Evolutionary conservation across 2,888 invertebrate genomes (phyloP), one percentile per base, ranked within the genome.

Genomic region (Thymelicus acteon): DNA sequence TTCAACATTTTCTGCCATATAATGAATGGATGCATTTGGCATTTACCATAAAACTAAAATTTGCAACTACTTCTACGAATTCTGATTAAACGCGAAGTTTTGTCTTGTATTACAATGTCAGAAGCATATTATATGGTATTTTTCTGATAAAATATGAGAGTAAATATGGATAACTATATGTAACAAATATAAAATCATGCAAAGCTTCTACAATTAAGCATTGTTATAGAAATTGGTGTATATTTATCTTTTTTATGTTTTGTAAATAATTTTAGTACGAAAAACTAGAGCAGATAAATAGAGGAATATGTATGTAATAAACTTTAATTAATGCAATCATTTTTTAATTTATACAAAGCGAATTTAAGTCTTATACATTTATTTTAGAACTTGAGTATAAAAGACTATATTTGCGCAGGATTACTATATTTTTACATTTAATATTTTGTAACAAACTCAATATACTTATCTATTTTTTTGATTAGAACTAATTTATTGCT

Each of bases 241-340:
- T 3, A 52, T 12, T 12, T 60, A 60, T 5, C 6, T 7, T 13
- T 10, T 15, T 15, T 60, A 10, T 6, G 40, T 15, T 19, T 40
- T 19, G 6, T 40, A 60, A 60, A 60, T 60, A 7, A 19, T 7
- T 10, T 40, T 15, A 19, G 1, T 8, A 60, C 6, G 10, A 44
- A 19, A 60, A 44, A 44, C 39, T 60, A 19, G 60, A 10, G 15
- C 19, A 44, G 39, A 60, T 60, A 40, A 40, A 60, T 19, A 44
- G 40, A 19, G 6, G 13, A 60, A 15, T 19, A 52, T 1, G 15
- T 15, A 60, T 44, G 44, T 6, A 60, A 44, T 37, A 15, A 40
- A 60, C 44, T 60, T 57, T 31, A 60, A 60, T 19, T 31, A 31
- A 5, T 40, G 60, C 15, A 52, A 52, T 52, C n/a, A 52, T 52